Conservation (phyloP, 2,797 vertebrate species). For the Dendrocincla tyrannina region DNA sequence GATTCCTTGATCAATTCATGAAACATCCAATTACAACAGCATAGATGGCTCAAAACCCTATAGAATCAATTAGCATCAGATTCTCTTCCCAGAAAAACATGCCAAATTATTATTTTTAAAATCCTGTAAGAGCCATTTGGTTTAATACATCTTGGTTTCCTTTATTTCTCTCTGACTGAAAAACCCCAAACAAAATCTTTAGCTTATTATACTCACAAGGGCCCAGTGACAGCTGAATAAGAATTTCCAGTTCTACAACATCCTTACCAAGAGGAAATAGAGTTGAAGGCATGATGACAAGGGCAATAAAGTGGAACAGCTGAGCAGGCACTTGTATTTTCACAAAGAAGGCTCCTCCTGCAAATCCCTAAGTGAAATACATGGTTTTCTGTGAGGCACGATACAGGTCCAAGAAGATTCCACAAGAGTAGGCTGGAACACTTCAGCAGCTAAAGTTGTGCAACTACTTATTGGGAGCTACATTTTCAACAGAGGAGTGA, state of each 20-base stretch:
- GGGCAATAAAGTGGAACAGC: background rate
- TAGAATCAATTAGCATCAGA: background rate
- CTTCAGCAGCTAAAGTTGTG: background rate
- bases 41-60: background rate
- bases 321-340: background rate
- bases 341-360: background rate
- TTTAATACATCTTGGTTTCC: background rate
- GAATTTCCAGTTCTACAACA: background rate
- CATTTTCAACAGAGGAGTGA: background rate
- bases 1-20: background rate
- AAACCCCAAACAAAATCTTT: background rate
- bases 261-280: background rate
- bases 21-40: background rate
- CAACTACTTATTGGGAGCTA: background rate
- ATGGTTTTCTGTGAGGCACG: background rate
- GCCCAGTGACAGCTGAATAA: background rate
- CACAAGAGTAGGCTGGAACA: background rate
- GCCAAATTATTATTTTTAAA: background rate
- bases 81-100: background rate
- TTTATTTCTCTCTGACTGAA: background rate
- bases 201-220: background rate
- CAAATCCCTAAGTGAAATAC: background rate
- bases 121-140: background rate
- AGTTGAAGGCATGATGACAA: background rate
- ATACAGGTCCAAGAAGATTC: background rate